Conservation (phyloP, 2,888 invertebrate genomes). For the Diogma glabrata region DNA sequence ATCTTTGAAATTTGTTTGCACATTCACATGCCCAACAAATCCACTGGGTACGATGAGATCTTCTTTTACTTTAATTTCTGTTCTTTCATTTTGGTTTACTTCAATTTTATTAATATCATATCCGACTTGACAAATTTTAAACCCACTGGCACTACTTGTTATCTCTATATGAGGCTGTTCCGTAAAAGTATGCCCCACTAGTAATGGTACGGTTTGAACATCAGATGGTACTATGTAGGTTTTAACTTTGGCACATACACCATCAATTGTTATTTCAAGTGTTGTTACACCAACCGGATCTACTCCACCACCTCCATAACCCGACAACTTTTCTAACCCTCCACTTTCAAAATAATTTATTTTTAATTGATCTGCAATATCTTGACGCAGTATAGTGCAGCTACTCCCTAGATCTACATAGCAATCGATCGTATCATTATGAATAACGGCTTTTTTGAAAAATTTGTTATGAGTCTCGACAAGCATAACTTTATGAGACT, state of each 20-base stretch:
- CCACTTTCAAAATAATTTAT: background rate
- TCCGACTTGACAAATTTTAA: background rate
- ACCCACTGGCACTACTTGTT: background rate
- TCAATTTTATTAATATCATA: background rate
- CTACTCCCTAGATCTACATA: too few species aligned
- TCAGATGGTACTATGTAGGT: background rate
- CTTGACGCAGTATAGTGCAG: background rate
- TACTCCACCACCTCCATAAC: background rate
- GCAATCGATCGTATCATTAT: too few species aligned
- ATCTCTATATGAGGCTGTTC: too few species aligned
- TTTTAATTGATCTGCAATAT: background rate
- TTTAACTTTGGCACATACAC: background rate
- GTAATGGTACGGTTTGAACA: background rate
- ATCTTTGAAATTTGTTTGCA: too few species aligned
- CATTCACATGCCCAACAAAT: too few species aligned
- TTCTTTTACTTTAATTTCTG: too few species aligned
- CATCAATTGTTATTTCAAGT: background rate
- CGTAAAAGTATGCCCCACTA: background rate
- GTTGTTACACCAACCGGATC: background rate
- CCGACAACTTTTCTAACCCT: background rate
- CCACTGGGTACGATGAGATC: too few species aligned
- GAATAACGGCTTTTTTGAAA: too few species aligned
- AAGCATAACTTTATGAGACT: too few species aligned
- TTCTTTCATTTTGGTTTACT: background rate
- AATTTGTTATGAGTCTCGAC: too few species aligned